These are phyloP conservation scores for Euura lappo DNA, from an alignment of 1,140 invertebrate species.

Conservation along the genomic window DNA sequence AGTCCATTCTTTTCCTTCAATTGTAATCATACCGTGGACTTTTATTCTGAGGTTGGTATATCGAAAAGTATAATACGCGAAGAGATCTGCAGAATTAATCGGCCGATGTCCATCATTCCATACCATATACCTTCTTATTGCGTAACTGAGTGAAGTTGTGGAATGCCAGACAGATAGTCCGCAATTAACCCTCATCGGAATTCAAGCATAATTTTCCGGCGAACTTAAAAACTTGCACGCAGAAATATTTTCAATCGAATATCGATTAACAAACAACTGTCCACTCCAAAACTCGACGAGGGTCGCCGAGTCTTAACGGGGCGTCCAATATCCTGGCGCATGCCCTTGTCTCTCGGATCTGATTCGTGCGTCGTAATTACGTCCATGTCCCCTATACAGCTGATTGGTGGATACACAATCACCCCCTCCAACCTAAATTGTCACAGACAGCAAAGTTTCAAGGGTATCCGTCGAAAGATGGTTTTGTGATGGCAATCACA, in stretches of 20 bases:
- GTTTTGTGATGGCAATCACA: too few relatives aligned
- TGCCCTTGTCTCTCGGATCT: slow-evolving; percentile 21
- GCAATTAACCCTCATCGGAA: too few relatives aligned
- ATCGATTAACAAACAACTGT: too few relatives aligned
- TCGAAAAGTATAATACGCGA: background rate
- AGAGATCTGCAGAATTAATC: background rate
- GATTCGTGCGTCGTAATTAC: slow-evolving; percentile 37
- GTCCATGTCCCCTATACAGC: slow-evolving; percentile 29
- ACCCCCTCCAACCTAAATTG: slow-evolving; percentile 17
- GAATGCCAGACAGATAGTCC: too few relatives aligned
- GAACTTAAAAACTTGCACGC: too few relatives aligned
- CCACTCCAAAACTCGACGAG: too few relatives aligned
- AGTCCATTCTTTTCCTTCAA: slow-evolving; percentile 35
- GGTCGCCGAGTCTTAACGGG: background rate
- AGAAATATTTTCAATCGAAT: too few relatives aligned
- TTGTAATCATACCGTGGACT: slow-evolving; percentile 17
- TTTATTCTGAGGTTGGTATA: background rate
- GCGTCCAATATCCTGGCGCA: slow-evolving; percentile 22
- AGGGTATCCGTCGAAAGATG: too few relatives aligned
- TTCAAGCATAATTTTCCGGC: too few relatives aligned
- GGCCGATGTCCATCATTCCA: background rate
- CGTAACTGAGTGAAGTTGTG: too few relatives aligned
- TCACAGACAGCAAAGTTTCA: too few relatives aligned
- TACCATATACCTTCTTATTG: background rate
- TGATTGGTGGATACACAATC: slow-evolving; percentile 26